A percentile compares a stretch with the other conserved stretches of the same genome.
These are phyloP conservation scores for Pogonocichla stellata DNA, from an alignment of 2,113 vertebrate genomes.

Conservation along the genomic window DNA sequence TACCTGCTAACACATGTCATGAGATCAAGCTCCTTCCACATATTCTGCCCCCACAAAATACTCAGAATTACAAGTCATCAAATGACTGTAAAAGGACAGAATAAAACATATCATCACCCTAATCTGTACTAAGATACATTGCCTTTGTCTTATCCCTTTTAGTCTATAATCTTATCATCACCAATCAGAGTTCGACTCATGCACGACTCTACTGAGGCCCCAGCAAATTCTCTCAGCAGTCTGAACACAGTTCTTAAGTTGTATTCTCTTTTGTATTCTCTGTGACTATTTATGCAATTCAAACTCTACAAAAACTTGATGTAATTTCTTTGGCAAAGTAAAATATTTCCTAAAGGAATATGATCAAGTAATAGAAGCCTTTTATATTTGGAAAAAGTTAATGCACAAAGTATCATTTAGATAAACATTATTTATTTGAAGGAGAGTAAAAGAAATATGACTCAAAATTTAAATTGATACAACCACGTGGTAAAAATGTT, in stretches of 20 bases:
- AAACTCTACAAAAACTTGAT: neutral
- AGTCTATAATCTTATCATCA: neutral
- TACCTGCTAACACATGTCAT: neutral
- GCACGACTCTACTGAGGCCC: fast-evolving
- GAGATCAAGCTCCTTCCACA: neutral
- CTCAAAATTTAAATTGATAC: neutral
- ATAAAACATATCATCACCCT: neutral
- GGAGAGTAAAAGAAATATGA: neutral
- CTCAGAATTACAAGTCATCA: neutral
- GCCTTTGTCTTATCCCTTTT: neutral
- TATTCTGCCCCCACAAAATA: neutral
- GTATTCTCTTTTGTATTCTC: neutral
- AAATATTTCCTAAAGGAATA: neutral
- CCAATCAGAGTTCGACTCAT: neutral
- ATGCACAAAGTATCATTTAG: neutral
- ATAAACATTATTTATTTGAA: neutral
- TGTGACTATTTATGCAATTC: neutral
- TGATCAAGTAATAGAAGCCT: neutral
- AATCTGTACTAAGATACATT: neutral
- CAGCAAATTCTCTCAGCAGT: neutral
- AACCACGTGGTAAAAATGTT: neutral
- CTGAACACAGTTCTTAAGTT: neutral
- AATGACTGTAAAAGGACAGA: neutral
- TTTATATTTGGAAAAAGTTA: neutral
- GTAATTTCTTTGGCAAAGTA: neutral